phyloP scores from a whole-genome alignment of 2,888 invertebrate genomes.

The Callosobruchus maculatus region DNA sequence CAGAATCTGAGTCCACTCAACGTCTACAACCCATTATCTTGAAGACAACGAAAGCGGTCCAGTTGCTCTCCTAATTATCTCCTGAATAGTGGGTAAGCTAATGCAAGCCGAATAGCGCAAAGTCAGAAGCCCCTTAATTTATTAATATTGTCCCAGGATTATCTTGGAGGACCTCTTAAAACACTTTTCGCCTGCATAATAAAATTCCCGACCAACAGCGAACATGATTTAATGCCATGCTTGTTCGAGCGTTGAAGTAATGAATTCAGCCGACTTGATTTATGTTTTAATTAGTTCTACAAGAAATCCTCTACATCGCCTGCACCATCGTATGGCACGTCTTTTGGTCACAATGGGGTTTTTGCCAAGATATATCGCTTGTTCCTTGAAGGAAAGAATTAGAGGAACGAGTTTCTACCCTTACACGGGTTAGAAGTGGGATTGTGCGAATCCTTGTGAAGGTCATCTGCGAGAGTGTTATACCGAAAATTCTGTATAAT shows the following conservation, averaged over 20 bases:
- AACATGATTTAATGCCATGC: not conserved
- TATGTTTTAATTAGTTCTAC: slow-evolving; percentile 2
- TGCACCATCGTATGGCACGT: not conserved
- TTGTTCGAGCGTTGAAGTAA: not conserved
- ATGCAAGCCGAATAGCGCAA: not conserved
- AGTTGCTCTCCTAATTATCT: not conserved
- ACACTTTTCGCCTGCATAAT: not conserved
- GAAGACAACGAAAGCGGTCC: not conserved
- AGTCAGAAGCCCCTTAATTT: not conserved
- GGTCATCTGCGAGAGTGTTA: too few relatives aligned
- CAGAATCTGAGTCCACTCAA: too few relatives aligned
- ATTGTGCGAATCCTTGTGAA: too few relatives aligned
- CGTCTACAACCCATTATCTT: not conserved
- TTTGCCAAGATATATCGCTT: not conserved
- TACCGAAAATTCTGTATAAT: too few relatives aligned
- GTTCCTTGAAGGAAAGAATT: not conserved
- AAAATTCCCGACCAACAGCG: not conserved
- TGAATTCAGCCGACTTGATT: not conserved
- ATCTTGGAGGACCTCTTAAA: not conserved
- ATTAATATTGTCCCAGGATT: not conserved
- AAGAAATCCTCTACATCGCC: not conserved
- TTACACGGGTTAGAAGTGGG: too few relatives aligned
- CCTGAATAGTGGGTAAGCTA: not conserved
- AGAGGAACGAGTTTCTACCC: not conserved
- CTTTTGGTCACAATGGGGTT: not conserved